phyloP scores from a whole-genome alignment of 2,113 vertebrate species.

The Delphinapterus leucas region DNA sequence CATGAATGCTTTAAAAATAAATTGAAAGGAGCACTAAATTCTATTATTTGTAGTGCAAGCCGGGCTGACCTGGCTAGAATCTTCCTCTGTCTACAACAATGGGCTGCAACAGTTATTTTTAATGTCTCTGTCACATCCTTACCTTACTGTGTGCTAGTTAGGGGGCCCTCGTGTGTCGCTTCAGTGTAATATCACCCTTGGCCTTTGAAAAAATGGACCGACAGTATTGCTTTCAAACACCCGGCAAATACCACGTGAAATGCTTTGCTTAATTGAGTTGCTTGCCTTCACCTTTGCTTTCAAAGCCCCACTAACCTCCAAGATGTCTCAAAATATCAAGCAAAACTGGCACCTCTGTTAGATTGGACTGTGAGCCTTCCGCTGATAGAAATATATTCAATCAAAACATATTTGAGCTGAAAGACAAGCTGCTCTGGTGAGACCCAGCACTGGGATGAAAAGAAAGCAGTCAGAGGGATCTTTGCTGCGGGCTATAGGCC shows the following conservation, averaged over 20 bases:
- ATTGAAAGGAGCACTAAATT: neutral
- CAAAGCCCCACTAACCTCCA: neutral
- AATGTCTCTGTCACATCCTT: neutral
- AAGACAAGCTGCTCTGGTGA: neutral
- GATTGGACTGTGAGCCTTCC: neutral
- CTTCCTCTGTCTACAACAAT: neutral
- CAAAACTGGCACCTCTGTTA: neutral
- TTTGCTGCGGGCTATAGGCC: neutral
- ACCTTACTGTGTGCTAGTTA: neutral
- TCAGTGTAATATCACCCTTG: neutral
- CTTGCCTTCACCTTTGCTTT: neutral
- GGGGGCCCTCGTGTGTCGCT: neutral
- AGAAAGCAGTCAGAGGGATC: neutral
- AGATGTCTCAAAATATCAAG: neutral
- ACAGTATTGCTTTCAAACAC: neutral
- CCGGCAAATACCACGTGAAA: fast-evolving
- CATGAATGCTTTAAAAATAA: neutral
- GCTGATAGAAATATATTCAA: neutral
- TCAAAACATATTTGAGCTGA: neutral
- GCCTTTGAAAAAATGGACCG: neutral
- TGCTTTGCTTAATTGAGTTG: neutral
- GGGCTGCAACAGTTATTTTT: neutral
- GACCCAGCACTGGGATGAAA: neutral
- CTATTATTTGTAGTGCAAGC: neutral
- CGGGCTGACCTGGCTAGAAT: neutral